A percentile compares a stretch with the other conserved stretches of the same genome.
Evolutionary conservation across 2,797 vertebrate genomes (phyloP).

Genomic region (Molossus alvarezi): DNA sequence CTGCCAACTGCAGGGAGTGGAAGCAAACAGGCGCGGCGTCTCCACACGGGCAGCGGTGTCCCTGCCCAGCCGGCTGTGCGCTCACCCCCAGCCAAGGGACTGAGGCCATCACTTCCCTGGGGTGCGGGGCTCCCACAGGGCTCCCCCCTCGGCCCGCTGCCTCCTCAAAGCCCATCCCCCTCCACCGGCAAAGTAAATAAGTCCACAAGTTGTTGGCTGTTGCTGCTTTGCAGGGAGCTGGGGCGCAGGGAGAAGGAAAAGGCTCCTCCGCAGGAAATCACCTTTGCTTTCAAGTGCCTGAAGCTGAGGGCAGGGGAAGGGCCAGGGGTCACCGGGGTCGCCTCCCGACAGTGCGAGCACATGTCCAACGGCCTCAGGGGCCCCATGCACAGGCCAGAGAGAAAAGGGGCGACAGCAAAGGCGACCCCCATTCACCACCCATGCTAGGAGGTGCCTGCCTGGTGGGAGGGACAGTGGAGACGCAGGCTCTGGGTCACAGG

Average conservation of each 20-base stretch:
- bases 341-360: fast-evolving
- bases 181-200: slow-evolving; percentile 72
- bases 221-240: background rate
- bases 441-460: fast-evolving
- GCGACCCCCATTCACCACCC: background rate
- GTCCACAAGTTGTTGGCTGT: slow-evolving; percentile 52
- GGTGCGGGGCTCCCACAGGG: background rate
- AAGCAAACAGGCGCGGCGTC: background rate
- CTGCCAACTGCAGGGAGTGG: fast-evolving
- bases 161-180: background rate
- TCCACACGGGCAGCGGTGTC: background rate
- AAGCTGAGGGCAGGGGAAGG: background rate
- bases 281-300: background rate
- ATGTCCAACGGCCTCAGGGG: fast-evolving
- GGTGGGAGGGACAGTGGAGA: background rate
- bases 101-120: background rate
- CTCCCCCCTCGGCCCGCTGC: slow-evolving; percentile 30
- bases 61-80: background rate
- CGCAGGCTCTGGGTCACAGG: fast-evolving
- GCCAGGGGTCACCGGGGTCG: background rate
- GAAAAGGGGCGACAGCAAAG: no score
- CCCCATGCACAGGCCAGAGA: no score
- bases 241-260: background rate
- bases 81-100: background rate
- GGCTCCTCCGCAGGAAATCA: background rate